Evolutionary conservation across 1,140 invertebrate species (phyloP).

Genomic region (Branchinecta lynchi): DNA sequence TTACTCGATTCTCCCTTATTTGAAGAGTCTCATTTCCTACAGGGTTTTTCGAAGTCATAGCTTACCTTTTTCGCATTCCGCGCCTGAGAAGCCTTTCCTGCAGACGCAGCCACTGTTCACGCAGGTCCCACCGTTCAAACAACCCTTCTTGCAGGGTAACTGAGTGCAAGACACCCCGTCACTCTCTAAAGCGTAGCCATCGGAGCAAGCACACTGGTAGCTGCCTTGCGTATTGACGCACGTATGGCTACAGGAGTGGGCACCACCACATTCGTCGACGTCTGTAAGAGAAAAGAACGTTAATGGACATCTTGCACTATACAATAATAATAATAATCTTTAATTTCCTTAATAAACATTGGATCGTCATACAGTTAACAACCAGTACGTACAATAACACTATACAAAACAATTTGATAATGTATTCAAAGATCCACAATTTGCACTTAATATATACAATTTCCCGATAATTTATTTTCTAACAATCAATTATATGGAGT

Average conservation of each 20-base stretch:
- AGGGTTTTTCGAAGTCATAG: background rate
- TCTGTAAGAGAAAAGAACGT: conserved; percentile 38
- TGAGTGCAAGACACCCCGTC: conserved; percentile 41
- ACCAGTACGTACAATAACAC: no score
- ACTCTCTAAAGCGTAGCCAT: conserved; percentile 33
- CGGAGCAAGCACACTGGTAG: conserved; percentile 35
- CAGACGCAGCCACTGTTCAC: background rate
- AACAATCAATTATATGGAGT: no score
- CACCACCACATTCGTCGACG: conserved; percentile 58
- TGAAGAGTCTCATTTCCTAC: no score
- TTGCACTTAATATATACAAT: no score
- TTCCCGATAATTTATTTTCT: no score
- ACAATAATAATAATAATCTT: no score
- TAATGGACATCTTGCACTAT: no score
- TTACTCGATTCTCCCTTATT: no score
- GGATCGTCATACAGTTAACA: no score
- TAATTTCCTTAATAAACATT: no score
- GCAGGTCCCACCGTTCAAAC: background rate
- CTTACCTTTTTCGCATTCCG: background rate
- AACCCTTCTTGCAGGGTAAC: background rate
- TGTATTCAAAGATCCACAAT: no score
- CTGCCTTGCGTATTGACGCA: conserved; percentile 42
- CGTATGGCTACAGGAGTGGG: conserved; percentile 48
- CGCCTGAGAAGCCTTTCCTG: background rate
- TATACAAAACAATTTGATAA: no score